Conservation (phyloP, 30 jellyfish, hydroid and myxozoan genomes). For the Aurelia coerulea region DNA sequence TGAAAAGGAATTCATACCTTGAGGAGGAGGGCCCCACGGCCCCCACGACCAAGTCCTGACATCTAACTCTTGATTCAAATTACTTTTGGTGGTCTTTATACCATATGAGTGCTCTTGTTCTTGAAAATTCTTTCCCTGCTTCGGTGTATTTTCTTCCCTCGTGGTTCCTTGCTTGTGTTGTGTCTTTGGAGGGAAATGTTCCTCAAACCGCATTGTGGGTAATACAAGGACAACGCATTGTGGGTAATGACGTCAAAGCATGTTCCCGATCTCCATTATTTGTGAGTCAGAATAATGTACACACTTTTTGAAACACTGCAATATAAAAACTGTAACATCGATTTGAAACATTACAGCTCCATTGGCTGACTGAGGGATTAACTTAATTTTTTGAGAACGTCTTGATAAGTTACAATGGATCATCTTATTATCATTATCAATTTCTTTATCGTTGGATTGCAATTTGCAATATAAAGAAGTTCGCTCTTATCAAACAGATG, state of each 20-base stretch:
- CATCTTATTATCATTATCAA: no score
- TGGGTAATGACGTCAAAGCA: neutral
- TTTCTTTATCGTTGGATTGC: no score
- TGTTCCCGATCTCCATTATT: no score
- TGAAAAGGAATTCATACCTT: constrained; percentile 44
- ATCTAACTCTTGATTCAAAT: constrained; percentile 1
- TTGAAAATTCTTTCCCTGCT: neutral
- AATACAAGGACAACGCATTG: neutral
- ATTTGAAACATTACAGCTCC: no score
- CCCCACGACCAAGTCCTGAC: constrained; percentile 96
- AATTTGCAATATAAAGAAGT: no score
- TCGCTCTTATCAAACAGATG: no score
- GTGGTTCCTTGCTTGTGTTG: neutral
- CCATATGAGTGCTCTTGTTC: neutral
- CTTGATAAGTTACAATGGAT: no score
- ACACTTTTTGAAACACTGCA: no score
- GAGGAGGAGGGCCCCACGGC: constrained; percentile 94
- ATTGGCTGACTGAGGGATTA: no score
- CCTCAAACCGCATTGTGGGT: neutral
- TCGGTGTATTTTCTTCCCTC: constrained; percentile 3
- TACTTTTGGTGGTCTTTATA: neutral
- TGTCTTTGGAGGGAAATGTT: neutral
- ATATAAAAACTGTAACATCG: no score
- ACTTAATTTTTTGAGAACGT: no score
- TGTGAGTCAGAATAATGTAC: no score